Evolutionary conservation across 2,888 invertebrate genomes (phyloP), one percentile per base, ranked within the genome.

Genomic region (Amphipoea oculea): DNA sequence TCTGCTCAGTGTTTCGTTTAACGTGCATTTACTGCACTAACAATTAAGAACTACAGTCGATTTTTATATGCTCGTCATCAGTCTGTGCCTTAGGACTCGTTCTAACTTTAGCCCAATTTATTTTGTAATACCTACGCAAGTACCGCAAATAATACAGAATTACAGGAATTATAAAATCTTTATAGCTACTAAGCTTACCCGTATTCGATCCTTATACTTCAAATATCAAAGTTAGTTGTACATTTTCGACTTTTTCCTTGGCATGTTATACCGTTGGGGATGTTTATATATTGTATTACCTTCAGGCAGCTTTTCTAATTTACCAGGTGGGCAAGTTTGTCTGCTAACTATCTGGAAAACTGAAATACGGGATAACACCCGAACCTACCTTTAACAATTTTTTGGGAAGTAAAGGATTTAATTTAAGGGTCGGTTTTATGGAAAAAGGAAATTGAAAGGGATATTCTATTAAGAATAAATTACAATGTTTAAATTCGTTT

Each of bases 401-500:
- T 73, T 69, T 73, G 36, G 62, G 57, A 69, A 73, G 17, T 73
- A 70, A 76, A 77, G 71, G 69, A 84, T 77, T 81, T 65, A 73
- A 86, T 78, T 86, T 78, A 65, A 63, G 73, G 85, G 62, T 76
- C 51, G 68, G 62, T 69, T 84, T 66, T 73, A 79, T 73, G 79
- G 79, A 23, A 71, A 79, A 67, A 67, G 79, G 79, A 86, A 85
- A 85, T 85, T 85, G 85, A 86, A 85, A 85, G 54, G 84, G 87
- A 76, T 76, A 79, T 86, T 76, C 87, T 79, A 72, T 86, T 84
- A 84, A 57, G 71, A 80, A 84, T 84, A 76, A 87, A 86, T 86
- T 86, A 80, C 73, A 74, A 76, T 79, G 72, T 70, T 84, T 67
- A 76, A 85, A 80, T 79, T 84, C 83, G 66, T 70, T 86, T 76